Base-by-base conservation (phyloP, 92 coral and sea anemone genomes). In the Heteractis magnifica region DNA sequence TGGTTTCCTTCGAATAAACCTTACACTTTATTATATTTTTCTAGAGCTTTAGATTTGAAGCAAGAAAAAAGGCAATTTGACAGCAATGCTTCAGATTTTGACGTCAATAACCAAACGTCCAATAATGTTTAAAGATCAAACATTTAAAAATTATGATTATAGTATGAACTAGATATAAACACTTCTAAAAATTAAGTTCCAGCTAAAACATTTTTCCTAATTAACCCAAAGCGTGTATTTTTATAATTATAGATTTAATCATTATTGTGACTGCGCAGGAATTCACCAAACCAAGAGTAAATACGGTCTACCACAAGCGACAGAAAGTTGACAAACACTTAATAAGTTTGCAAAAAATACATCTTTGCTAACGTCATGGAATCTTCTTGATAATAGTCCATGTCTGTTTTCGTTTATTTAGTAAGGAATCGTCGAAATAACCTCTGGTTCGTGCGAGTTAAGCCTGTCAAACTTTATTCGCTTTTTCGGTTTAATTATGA, bases 341-440 rank as follows among this genome's bases (percentile, higher is more conserved):
- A 19, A 56, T 49, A 20, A 50, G 12, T 15, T 76, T 76, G 56
- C 8, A 15, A 11, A 26, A 77, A 49, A 74, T 49, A 49, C 56
- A 51, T 23, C 49, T 58, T 13, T 81, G 15, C 77, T 81, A 68
- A 52, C 84, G 84, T 81, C 84, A 81, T 21, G 34, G 41, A 23
- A 51, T 23, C 68, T 20, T 70, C 49, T 34, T 23, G 26, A 79
- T n/a, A 79, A 62, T 59, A 62, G 73, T 51, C 16, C 1, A 59
- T 76, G 50, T 81, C 77, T 49, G 16, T 0, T 58, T n/a, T 81
- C 65, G 76, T 81, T 81, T 81, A 51, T 77, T 50, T 8, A 18
- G 56, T 18, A 65, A n/a, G 49, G 16, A 70, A 87, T 48, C 48
- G 49, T 34, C 50, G 9, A 56, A 20, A 71, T 70, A 82, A 74